Percentiles rank a stretch among this genome's conserved stretches.
Evolutionary conservation across 2,888 invertebrate genomes (phyloP).

Genomic region (Sepiola atlantica): DNA sequence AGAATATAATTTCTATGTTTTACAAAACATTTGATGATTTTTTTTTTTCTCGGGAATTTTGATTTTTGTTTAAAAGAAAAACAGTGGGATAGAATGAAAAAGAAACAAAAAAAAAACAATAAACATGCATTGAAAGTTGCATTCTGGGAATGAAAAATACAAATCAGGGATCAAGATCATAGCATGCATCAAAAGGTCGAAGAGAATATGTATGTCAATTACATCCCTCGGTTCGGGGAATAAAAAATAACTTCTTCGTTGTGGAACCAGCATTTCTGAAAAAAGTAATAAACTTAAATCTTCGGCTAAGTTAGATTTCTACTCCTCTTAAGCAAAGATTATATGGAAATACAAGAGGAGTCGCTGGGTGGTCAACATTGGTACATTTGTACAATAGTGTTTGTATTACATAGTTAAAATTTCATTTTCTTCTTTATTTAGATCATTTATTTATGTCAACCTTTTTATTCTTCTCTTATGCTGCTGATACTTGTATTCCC

Average conservation of each 20-base stretch:
- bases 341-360: too few species aligned
- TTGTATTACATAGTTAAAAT: too few species aligned
- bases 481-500: too few species aligned
- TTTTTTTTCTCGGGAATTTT: background rate
- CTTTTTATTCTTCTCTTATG: too few species aligned
- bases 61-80: background rate
- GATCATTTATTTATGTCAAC: too few species aligned
- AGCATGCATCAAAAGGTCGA: background rate
- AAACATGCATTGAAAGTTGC: slow-evolving; percentile 2
- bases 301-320: too few species aligned
- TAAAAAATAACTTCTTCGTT: background rate
- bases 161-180: background rate
- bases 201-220: too few species aligned
- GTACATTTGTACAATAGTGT: too few species aligned
- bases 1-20: too few species aligned
- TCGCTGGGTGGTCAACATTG: too few species aligned
- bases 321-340: too few species aligned
- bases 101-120: background rate
- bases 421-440: too few species aligned
- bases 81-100: background rate
- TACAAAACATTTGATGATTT: background rate
- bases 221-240: background rate
- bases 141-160: slow-evolving; percentile 8
- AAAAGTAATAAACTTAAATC: background rate
- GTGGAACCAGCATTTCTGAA: background rate